Evolutionary conservation across 2,888 invertebrate species (phyloP), one percentile per base, ranked within the genome.

Genomic region (Belgica antarctica): DNA sequence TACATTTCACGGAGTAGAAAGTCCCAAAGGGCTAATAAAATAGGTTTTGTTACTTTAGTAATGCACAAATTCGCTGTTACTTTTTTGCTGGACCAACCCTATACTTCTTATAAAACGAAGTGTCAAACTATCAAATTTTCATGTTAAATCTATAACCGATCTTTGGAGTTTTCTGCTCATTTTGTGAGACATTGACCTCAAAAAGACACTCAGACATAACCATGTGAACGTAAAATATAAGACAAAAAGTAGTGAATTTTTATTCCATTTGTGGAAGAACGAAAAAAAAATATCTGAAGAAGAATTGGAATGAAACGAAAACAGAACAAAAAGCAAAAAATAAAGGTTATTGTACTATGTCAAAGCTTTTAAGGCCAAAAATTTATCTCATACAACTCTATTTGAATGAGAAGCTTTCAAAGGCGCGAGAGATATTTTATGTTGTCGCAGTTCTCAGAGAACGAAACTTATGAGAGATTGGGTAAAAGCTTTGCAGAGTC

Each of bases 121-220:
- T 15, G 41, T 41, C 41, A 12, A 41, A 41, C 41, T n/a, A 41
- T n/a, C n/a, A n/a, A n/a, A n/a, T n/a, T n/a, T n/a, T n/a, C n/a
- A n/a, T n/a, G 2, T 41, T 12, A 41, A 5, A 10, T 41, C 41
- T 15, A 41, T 41, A 41, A 41, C 8, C 10, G 41, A 41, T 41
- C 41, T 41, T 41, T 41, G 41, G n/a, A 15, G 15, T 41, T 41
- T 31, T 41, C 2, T n/a, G 41, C n/a, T 41, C 41, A 41, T 10
- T n/a, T 12, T 41, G 4, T 34, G 68, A 68, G 68, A 68, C 68
- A 68, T 68, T 68, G 68, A 68, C 68, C 68, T 68, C 68, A 47
- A 68, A 68, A 62, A 52, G n/a, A 57, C 28, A 47, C 34, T 15
- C 34, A 66, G 27, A 34, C 8, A 1, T 22, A 27, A 5, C 34